These are phyloP conservation scores for Microcebus murinus DNA, from an alignment of 2,113 vertebrate species.

Conservation along the genomic window DNA sequence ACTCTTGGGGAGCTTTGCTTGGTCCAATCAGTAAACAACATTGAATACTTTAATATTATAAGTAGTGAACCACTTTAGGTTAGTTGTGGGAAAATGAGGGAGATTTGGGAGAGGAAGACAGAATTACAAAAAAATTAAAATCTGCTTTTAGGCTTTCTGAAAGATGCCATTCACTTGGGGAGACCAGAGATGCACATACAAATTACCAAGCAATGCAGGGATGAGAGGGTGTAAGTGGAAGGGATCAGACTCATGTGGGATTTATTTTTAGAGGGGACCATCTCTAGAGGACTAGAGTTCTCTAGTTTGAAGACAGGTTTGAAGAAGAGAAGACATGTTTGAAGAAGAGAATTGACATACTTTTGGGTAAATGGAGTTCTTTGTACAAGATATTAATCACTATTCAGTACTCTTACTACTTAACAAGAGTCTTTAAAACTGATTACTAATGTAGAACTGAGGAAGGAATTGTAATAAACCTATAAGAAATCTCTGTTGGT, in stretches of 20 bases:
- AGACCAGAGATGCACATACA: neutral
- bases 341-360: neutral
- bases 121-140: neutral
- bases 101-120: neutral
- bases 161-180: neutral
- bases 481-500: neutral
- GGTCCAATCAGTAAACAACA: neutral
- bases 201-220: neutral
- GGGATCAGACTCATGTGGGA: neutral
- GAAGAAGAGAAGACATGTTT: neutral
- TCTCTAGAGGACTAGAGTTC: neutral
- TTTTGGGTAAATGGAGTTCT: neutral
- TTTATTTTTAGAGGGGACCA: neutral
- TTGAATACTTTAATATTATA: neutral
- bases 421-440: neutral
- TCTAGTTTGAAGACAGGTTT: no score
- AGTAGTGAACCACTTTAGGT: neutral
- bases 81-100: neutral
- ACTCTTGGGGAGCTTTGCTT: neutral
- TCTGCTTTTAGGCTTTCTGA: neutral
- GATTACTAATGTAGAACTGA: neutral
- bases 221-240: neutral
- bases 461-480: neutral
- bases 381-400: neutral
- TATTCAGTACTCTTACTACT: neutral